phyloP scores from a whole-genome alignment of 2,888 invertebrate genomes.

The Crepidodera aurea region DNA sequence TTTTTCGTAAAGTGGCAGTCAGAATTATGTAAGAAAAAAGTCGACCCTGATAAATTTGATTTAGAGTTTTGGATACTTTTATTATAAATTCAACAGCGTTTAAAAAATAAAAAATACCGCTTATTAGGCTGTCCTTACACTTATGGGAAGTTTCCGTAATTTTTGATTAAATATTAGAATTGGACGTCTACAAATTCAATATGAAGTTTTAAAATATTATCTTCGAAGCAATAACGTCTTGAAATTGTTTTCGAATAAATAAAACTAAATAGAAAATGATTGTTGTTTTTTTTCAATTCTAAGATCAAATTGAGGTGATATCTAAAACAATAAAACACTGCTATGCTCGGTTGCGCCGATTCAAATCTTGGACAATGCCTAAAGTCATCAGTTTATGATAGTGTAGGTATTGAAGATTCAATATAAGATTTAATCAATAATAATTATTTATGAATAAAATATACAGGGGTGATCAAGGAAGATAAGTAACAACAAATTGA shows the following conservation, averaged over 20 bases:
- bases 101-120: too few relatives aligned
- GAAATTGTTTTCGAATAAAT: too few relatives aligned
- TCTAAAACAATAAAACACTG: constrained; percentile 6
- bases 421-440: constrained; percentile 1
- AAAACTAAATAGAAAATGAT: constrained; percentile 7
- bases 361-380: constrained; percentile 10
- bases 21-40: neutral
- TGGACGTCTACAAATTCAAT: too few relatives aligned
- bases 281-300: neutral
- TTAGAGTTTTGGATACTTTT: too few relatives aligned
- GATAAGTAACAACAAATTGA: too few relatives aligned
- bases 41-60: too few relatives aligned
- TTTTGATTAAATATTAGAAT: too few relatives aligned
- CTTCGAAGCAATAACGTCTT: too few relatives aligned
- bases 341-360: neutral
- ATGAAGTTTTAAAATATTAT: too few relatives aligned
- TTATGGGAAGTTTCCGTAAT: too few relatives aligned
- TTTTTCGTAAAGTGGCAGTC: neutral
- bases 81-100: too few relatives aligned
- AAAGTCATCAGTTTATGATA: constrained; percentile 1
- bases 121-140: too few relatives aligned
- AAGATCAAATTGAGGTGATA: neutral
- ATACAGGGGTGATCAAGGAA: neutral
- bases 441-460: constrained; percentile 5
- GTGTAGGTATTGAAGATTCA: constrained; percentile 5